A percentile compares a stretch with the other conserved stretches of the same genome.
Conservation (phyloP, 2,888 invertebrate genomes). For the Mesodorylaimus sp. region DNA sequence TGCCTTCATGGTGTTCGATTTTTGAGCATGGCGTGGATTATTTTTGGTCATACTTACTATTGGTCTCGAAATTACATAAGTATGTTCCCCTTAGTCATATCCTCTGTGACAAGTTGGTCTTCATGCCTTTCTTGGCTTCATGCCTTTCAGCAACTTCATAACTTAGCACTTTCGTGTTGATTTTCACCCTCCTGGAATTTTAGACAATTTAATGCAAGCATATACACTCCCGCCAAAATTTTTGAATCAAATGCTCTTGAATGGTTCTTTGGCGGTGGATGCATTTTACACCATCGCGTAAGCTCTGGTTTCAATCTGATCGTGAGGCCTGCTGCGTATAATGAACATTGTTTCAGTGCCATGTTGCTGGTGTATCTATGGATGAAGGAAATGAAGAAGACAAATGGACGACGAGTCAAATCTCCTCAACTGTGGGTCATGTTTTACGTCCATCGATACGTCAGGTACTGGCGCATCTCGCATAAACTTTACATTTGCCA, state of each 20-base stretch:
- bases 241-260: conserved; percentile 31
- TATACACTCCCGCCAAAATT: conserved; percentile 27
- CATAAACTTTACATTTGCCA: no score
- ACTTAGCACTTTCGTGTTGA: conserved; percentile 19
- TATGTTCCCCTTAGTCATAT: conserved; percentile 6
- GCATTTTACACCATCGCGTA: conserved; percentile 34
- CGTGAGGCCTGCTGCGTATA: neutral
- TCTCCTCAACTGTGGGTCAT: conserved; percentile 16
- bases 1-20: conserved; percentile 40
- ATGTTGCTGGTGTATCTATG: conserved; percentile 31
- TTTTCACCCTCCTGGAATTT: no score
- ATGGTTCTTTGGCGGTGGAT: conserved; percentile 33
- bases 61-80: conserved; percentile 22
- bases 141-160: neutral
- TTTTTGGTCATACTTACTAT: conserved; percentile 38
- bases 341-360: conserved; percentile 26
- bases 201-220: conserved; percentile 7
- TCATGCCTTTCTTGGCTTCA: neutral
- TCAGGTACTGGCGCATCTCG: conserved; percentile 15
- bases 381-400: conserved; percentile 27
- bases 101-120: neutral
- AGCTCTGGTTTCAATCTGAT: conserved; percentile 9
- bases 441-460: conserved; percentile 23
- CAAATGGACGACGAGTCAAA: conserved; percentile 12
- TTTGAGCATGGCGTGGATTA: conserved; percentile 42